Conservation (phyloP, 2,113 vertebrate species). For the Thomomys bottae region DNA sequence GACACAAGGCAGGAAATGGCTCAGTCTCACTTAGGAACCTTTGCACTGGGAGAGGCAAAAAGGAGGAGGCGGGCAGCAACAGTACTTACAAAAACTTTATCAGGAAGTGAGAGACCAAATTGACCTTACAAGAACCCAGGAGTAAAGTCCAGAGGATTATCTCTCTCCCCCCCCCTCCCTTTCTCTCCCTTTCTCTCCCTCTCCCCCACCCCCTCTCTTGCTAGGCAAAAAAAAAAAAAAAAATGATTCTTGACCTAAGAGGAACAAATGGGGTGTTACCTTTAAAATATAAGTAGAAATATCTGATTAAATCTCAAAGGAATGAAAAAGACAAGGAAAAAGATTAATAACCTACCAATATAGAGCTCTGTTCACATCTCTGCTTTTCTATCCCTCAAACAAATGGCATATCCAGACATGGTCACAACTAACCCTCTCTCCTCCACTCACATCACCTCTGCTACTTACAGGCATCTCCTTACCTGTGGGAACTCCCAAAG, state of each 20-base stretch:
- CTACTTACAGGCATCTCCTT: neutral
- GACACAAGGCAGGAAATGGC: constrained; percentile 24
- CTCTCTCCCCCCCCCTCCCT: constrained; percentile 7
- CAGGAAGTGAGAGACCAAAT: constrained; percentile 43
- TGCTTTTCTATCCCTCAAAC: constrained; percentile 21
- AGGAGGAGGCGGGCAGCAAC: constrained; percentile 22
- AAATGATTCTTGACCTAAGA: neutral
- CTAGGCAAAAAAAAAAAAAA: neutral
- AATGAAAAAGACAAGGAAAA: neutral
- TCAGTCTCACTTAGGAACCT: constrained; percentile 66
- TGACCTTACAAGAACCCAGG: constrained; percentile 28
- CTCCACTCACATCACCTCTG: constrained; percentile 10
- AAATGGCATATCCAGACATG: neutral
- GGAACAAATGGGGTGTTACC: neutral
- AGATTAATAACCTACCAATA: neutral
- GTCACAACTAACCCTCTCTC: neutral
- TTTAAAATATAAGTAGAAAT: constrained; percentile 39
- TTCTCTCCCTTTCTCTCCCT: too few species aligned
- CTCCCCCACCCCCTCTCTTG: constrained; percentile 11
- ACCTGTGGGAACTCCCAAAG: neutral
- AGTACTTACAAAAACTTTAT: constrained; percentile 27
- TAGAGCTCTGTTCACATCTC: neutral
- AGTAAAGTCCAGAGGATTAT: constrained; percentile 2
- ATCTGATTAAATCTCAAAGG: constrained; percentile 29
- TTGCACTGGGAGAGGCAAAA: constrained; percentile 75